These are phyloP conservation scores for Herpailurus yagouaroundi DNA, from an alignment of 2,113 vertebrate species.

Conservation along the genomic window DNA sequence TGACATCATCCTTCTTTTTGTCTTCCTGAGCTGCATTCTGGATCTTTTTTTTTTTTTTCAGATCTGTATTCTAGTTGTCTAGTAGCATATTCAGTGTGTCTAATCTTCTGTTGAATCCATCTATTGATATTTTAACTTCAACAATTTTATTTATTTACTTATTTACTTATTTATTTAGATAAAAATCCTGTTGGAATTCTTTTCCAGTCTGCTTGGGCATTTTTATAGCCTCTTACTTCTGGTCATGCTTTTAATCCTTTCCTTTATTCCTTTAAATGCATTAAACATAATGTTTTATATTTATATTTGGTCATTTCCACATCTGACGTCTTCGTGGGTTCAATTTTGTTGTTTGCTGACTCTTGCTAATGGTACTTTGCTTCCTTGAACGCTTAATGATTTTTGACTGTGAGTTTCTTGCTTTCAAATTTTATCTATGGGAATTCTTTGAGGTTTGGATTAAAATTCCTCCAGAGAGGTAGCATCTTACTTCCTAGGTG, in stretches of 20 bases:
- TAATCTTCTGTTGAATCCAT: background rate
- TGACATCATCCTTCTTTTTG: background rate
- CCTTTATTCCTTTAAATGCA: background rate
- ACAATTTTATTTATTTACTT: background rate
- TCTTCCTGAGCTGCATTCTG: conserved; percentile 3
- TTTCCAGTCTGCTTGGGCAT: background rate
- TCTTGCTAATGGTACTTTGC: background rate
- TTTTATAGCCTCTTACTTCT: background rate
- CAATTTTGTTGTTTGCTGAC: background rate
- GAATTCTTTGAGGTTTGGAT: conserved; percentile 3
- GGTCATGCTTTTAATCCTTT: background rate
- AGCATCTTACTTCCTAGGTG: background rate
- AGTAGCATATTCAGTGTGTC: background rate
- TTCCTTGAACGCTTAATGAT: background rate
- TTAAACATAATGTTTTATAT: background rate
- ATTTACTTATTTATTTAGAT: background rate
- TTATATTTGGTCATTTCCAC: background rate
- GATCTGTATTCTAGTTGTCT: background rate
- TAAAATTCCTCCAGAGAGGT: background rate
- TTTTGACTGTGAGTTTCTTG: background rate
- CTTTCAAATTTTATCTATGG: background rate
- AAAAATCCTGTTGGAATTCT: background rate
- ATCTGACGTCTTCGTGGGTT: background rate
- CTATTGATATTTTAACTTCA: conserved; percentile 1
- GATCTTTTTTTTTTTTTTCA: conserved; percentile 41